Evolutionary conservation across 2,113 vertebrate species (phyloP), one percentile per base, ranked within the genome.

Genomic region (Dicentrarchus labrax): DNA sequence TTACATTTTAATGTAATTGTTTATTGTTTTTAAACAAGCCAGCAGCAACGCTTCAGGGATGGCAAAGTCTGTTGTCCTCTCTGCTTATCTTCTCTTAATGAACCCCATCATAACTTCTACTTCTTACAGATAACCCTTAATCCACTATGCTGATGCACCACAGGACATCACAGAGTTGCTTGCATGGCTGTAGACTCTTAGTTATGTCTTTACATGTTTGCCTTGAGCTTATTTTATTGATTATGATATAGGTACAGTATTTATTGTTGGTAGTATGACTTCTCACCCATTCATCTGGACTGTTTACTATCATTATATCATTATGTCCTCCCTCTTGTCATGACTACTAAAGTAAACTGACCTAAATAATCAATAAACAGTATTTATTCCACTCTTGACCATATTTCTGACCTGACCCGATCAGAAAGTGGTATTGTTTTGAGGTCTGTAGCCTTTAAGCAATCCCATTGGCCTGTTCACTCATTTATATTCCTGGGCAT

Each of bases 141-240:
- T 17, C 22, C 0, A 16, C 5, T 16, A 0, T 69, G 43, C 48
- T 59, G 45, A 24, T 87, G 39, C 97, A 97, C 94, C 95, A 95
- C 81, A 97, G 97, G 89, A 97, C 30, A 30, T 30, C 30, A 30
- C 30, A 30, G 30, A 30, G n/a, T n/a, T n/a, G n/a, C 30, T 30
- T 30, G 30, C 30, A 30, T 30, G 30, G 30, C 30, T 30, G 41
- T 43, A 43, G 6, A 43, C 41, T 43, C 41, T 43, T 6, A 43
- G 43, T 53, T 8, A 19, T 53, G 17, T 7, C 16, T 30, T 21
- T 19, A 5, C 0, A 8, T 1, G 6, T 24, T 68, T 76, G 15
- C 5, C 41, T 43, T 19, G 3, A n/a, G 4, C 13, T 45, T 7
- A 6, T 65, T 45, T 45, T n/a, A 64, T 4, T 43, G 19, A 62